phyloP scores from a whole-genome alignment of 2,797 vertebrate genomes.

The Pantherophis alleghaniensis region DNA sequence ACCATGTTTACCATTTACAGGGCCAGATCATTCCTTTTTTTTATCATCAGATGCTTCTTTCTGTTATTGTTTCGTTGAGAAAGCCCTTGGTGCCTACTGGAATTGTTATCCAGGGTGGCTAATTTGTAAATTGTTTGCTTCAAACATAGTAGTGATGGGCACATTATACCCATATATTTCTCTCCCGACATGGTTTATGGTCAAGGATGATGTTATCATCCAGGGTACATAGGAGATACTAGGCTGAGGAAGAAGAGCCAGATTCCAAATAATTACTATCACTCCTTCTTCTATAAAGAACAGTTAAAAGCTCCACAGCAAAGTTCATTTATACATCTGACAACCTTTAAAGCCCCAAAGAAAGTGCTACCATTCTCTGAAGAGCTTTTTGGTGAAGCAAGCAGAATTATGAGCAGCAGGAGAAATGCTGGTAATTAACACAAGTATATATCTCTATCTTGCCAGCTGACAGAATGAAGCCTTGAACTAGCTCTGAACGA shows the following conservation, averaged over 20 bases:
- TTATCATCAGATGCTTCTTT: conserved; percentile 39
- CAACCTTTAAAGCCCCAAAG: conserved; percentile 61
- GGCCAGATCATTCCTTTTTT: neutral
- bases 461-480: conserved; percentile 55
- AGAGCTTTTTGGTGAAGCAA: conserved; percentile 58
- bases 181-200: neutral
- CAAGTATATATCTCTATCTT: conserved; percentile 66
- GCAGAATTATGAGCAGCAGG: conserved; percentile 65
- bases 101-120: neutral
- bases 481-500: conserved; percentile 62
- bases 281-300: conserved; percentile 46
- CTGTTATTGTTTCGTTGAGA: conserved; percentile 57
- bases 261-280: conserved; percentile 22
- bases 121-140: neutral
- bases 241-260: conserved; percentile 9
- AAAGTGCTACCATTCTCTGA: conserved; percentile 61
- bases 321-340: conserved; percentile 60
- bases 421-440: conserved; percentile 69
- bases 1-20: neutral
- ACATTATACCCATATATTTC: neutral
- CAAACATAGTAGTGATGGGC: neutral
- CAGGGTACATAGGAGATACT: neutral
- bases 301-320: conserved; percentile 54
- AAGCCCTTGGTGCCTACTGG: conserved; percentile 13
- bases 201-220: neutral